phyloP scores from a whole-genome alignment of 2,797 vertebrate species.

The Brachyalestes nurse region DNA sequence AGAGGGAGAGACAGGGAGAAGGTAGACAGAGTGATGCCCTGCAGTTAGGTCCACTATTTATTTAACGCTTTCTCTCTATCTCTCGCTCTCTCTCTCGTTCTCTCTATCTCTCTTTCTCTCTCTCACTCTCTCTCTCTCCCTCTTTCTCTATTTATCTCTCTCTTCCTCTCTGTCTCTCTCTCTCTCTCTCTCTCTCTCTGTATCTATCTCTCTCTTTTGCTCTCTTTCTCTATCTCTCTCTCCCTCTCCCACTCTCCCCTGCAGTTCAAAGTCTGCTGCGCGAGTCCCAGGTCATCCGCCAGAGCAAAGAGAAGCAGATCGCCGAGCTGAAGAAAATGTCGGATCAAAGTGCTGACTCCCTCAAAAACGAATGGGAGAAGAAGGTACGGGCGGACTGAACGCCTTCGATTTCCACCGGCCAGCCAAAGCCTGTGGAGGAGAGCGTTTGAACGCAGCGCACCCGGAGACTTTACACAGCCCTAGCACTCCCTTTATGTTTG shows the following conservation, averaged over 20 bases:
- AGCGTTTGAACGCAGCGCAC: constrained; percentile 61
- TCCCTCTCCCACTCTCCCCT: constrained; percentile 36
- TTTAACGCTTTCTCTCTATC: neutral
- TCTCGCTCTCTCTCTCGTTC: neutral
- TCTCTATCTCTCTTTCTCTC: neutral
- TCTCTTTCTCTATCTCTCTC: constrained; percentile 49
- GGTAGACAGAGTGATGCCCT: too few species aligned
- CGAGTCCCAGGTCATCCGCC: constrained; percentile 89
- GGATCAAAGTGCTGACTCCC: constrained; percentile 85
- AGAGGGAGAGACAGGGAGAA: too few species aligned
- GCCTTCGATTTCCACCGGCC: constrained; percentile 57
- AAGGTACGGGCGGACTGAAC: constrained; percentile 81
- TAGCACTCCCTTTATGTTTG: constrained; percentile 34
- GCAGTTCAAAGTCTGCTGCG: constrained; percentile 92
- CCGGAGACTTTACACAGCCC: constrained; percentile 55
- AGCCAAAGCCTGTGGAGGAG: constrained; percentile 48
- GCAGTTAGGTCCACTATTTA: too few species aligned
- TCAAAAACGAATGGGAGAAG: constrained; percentile 95
- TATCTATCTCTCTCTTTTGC: too few species aligned
- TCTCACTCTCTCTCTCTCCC: constrained; percentile 3
- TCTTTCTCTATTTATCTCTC: constrained; percentile 12
- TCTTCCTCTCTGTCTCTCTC: neutral
- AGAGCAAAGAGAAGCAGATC: constrained; percentile 94
- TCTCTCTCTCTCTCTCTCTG: neutral
- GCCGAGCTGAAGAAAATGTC: constrained; percentile 90